Evolutionary conservation across 2,797 vertebrate genomes (phyloP).

Genomic region (Delichon dasypus): DNA sequence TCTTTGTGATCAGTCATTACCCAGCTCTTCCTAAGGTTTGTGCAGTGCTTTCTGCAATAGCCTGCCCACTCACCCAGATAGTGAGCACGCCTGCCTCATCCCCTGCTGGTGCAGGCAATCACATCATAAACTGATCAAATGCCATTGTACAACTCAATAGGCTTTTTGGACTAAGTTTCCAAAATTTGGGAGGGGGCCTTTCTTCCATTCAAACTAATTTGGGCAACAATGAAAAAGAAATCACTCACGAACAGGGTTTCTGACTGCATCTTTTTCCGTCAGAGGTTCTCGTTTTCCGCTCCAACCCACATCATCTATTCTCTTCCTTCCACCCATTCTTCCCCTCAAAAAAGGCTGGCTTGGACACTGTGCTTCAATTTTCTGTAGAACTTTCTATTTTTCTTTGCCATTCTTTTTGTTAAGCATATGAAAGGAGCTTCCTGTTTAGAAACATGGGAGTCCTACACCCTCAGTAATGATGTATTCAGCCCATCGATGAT

Average conservation of each 20-base stretch:
- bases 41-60: neutral
- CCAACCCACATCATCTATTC: conserved; percentile 61
- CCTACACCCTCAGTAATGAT: conserved; percentile 58
- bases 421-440: conserved; percentile 45
- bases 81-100: neutral
- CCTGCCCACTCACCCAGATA: neutral
- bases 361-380: conserved; percentile 30
- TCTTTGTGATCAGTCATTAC: neutral
- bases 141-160: conserved; percentile 47
- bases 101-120: conserved; percentile 7
- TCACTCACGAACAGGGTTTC: conserved; percentile 17
- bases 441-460: conserved; percentile 58
- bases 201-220: conserved; percentile 63
- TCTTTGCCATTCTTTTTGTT: conserved; percentile 57
- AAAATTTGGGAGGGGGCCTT: conserved; percentile 55
- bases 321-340: conserved; percentile 68
- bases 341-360: conserved; percentile 14
- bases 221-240: conserved; percentile 60
- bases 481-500: conserved; percentile 54
- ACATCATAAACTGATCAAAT: conserved; percentile 46
- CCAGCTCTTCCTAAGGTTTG: neutral
- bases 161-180: conserved; percentile 45
- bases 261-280: conserved; percentile 61
- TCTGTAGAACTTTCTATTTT: conserved; percentile 57
- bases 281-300: conserved; percentile 53